phyloP scores from a whole-genome alignment of 2,888 invertebrate genomes.

The Leptarthrus brevirostris region DNA sequence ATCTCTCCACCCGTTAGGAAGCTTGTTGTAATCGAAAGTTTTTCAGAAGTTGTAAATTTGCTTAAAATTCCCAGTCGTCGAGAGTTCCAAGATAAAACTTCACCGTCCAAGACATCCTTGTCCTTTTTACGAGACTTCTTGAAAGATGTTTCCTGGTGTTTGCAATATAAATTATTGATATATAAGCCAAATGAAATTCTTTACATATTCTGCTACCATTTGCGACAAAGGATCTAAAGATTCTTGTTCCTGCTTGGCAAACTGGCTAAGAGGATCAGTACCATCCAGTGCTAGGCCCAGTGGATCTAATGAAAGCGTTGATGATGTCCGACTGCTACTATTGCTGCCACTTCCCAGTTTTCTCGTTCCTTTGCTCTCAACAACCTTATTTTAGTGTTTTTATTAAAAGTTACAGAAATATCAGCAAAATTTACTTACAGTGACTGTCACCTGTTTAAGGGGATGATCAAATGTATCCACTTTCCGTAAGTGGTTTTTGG shows the following conservation, averaged over 20 bases:
- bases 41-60: conserved; percentile 94
- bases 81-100: conserved; percentile 79
- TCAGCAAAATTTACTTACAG: conserved; percentile 57
- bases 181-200: too few species aligned
- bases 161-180: too few species aligned
- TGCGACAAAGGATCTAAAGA: conserved; percentile 74
- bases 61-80: conserved; percentile 83
- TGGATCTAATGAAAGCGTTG: conserved; percentile 70
- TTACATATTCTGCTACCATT: conserved; percentile 69
- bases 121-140: conserved; percentile 58
- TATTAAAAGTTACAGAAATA: background rate
- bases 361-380: conserved; percentile 69
- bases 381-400: conserved; percentile 66
- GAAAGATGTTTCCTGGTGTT: conserved; percentile 59
- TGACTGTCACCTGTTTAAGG: conserved; percentile 69
- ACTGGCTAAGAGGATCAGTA: conserved; percentile 79
- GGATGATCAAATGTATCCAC: conserved; percentile 70
- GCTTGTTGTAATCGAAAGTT: conserved; percentile 89
- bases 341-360: conserved; percentile 68
- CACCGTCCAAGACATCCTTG: conserved; percentile 61
- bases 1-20: conserved; percentile 85
- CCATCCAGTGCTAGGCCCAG: conserved; percentile 74
- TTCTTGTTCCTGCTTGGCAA: conserved; percentile 71
- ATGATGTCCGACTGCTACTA: conserved; percentile 69
- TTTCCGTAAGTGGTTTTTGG: conserved; percentile 59